Evolutionary conservation across 2,888 invertebrate genomes (phyloP), one percentile per base, ranked within the genome.

Genomic region (Tetrapedia diversipes): DNA sequence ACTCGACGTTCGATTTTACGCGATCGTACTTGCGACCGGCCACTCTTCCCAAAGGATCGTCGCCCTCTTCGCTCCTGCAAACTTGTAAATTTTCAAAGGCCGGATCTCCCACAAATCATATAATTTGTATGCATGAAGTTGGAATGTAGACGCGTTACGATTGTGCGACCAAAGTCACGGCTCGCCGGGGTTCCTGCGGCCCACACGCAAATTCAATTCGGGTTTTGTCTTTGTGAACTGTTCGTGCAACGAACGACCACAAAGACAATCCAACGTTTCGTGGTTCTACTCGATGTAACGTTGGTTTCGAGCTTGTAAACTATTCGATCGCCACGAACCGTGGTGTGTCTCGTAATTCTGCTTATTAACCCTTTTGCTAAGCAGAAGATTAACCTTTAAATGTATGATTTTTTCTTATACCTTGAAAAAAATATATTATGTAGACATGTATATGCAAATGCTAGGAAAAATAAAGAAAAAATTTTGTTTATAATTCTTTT

Each of bases 71-170:
- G 22, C 24, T 47, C 11, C 6, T 14, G 47, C 32, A 24, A 45
- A 56, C 72, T 74, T 77, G 64, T 57, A 74, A 75, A 77, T 37
- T 65, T 68, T 67, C 56, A 51, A 61, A 68, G 67, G 65, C 27
- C 66, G 49, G 43, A 39, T 51, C 60, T 37, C n/a, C 53, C 66
- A 69, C 71, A 77, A 79, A 81, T 82, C 76, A 54, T 53, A 71
- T 71, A 59, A 82, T 79, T 71, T 71, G 68, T 79, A 79, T 79
- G 73, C 74, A 70, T 72, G 76, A 71, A 74, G 60, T 63, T 66
- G 69, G 67, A 76, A 79, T 79, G 74, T 45, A 49, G 69, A 68
- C 66, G 64, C 53, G 60, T 68, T 54, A 60, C 77, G 57, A 53
- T 67, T 51, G 61, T 41, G 60, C 47, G 49, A 39, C 68, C 54